Base-by-base conservation (phyloP, 2,113 vertebrate species). In the Corythaeola cristata region DNA sequence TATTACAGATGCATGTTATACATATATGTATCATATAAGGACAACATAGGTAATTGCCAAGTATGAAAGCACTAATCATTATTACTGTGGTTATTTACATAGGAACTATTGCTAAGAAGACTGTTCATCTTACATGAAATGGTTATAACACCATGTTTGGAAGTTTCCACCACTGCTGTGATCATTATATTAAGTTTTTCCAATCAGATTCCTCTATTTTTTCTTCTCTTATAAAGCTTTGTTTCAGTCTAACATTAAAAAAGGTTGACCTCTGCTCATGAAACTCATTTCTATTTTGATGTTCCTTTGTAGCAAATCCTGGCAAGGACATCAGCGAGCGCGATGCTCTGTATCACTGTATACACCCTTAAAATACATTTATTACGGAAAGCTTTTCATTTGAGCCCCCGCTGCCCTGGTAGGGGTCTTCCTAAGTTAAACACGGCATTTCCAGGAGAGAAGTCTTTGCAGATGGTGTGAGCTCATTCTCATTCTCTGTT, bases 401-500 rank as follows among this genome's bases (percentile, higher is more conserved):
- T 86, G 78, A 81, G 84, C 60, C 90, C 41, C 49, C 2, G 4
- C 58, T 90, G 30, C 45, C 76, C 72, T 85, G 85, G 53, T 73
- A 71, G 58, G 85, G 73, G 53, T 92, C 82, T 96, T 95, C 64
- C 41, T 77, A 85, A 94, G 77, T 78, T 81, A 89, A 93, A 85
- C 58, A 92, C 2, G 0, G 39, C 49, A 75, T 49, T 30, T 90
- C 83, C 92, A 90, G 39, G 33, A 82, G 49, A 16, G n/a, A 75
- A 53, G 32, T 62, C 89, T 96, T 86, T 96, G 75, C 95, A 91
- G 89, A 94, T 88, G 92, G 60, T 88, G 56, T 91, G 95, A 96
- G 76, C 49, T 96, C 72, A 93, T 91, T 86, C 66, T 66, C 41
- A 30, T 72, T 96, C 74, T 73, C 20, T 12, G 4, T 92, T 95